These are phyloP conservation scores for Triplophysa siluroides DNA, from an alignment of 2,113 vertebrate species.

Conservation along the genomic window DNA sequence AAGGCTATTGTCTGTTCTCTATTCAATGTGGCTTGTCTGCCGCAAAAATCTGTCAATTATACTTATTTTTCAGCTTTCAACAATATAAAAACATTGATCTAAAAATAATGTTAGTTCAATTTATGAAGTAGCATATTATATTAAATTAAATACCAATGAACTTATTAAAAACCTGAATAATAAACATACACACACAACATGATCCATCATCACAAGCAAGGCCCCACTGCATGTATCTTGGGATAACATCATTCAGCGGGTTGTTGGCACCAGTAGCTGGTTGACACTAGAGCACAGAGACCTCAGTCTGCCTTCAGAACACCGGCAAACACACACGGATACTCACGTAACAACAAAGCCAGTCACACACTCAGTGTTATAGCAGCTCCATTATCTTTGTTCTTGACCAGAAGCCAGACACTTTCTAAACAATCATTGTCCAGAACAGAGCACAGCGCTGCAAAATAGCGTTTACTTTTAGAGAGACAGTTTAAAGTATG, in stretches of 20 bases:
- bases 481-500: conserved; percentile 3
- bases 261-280: conserved; percentile 67
- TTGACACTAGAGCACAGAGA: conserved; percentile 70
- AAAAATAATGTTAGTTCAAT: no score
- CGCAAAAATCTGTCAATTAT: no score
- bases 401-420: conserved; percentile 58
- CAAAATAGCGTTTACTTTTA: conserved; percentile 21
- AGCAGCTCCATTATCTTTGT: conserved; percentile 63
- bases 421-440: conserved; percentile 65
- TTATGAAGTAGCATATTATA: no score
- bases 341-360: conserved; percentile 41
- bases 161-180: background rate
- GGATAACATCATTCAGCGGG: conserved; percentile 47
- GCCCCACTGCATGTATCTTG: conserved; percentile 37
- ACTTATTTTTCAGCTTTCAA: no score
- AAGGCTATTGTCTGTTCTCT: no score
- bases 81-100: no score
- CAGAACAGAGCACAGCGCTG: conserved; percentile 29
- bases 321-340: conserved; percentile 41
- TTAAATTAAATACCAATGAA: no score
- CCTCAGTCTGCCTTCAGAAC: conserved; percentile 53
- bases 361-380: conserved; percentile 47
- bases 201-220: conserved; percentile 59
- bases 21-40: no score
- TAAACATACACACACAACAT: background rate